These are phyloP conservation scores for Acleris literana DNA, from an alignment of 2,888 invertebrate genomes.

Conservation along the genomic window DNA sequence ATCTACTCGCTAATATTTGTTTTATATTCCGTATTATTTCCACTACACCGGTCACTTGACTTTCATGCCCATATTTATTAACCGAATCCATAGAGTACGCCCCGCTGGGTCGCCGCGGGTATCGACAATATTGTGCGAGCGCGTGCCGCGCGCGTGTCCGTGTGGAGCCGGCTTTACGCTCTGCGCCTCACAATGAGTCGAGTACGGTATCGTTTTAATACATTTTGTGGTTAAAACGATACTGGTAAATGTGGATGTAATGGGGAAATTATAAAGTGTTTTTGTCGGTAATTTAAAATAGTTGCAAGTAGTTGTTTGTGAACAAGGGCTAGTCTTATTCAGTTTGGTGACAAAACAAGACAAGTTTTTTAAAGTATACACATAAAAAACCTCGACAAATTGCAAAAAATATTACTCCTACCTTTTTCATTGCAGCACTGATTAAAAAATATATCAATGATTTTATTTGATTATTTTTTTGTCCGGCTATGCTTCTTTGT, in stretches of 20 bases:
- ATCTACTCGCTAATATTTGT: constrained; percentile 7
- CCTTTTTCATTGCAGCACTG: no score
- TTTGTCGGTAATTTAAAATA: neutral
- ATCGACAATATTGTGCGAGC: constrained; percentile 58
- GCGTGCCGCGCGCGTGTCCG: constrained; percentile 57
- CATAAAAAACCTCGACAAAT: no score
- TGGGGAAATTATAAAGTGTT: constrained; percentile 12
- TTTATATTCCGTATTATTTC: constrained; percentile 24
- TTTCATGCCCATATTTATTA: constrained; percentile 31
- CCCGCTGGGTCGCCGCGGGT: constrained; percentile 62
- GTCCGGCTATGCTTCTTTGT: no score
- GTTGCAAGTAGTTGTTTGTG: no score
- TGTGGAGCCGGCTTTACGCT: constrained; percentile 42
- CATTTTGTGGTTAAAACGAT: constrained; percentile 31
- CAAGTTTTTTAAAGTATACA: no score
- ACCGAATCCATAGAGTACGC: constrained; percentile 16
- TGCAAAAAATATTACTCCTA: no score
- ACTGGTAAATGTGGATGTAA: constrained; percentile 13
- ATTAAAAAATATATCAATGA: no score
- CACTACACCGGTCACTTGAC: constrained; percentile 34
- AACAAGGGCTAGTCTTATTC: no score
- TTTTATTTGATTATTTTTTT: no score
- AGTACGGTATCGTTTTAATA: constrained; percentile 32
- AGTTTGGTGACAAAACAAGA: no score
- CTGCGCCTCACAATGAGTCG: constrained; percentile 18